Conservation (phyloP, 2,888 invertebrate genomes). For the Selenia dentaria region DNA sequence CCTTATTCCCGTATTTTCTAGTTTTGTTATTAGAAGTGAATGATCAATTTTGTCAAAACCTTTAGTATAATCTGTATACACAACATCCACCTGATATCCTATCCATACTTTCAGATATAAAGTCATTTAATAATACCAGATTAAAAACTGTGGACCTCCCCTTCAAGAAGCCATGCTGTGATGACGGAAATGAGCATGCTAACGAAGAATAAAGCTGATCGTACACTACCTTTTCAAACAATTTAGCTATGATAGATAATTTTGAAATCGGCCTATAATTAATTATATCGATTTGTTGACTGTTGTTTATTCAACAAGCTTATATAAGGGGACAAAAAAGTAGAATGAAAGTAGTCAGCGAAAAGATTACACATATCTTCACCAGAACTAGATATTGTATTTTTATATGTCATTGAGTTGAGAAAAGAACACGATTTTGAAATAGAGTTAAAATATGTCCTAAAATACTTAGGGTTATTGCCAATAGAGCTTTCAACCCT, state of each 20-base stretch:
- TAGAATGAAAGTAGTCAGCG: not conserved
- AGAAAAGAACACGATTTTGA: no score
- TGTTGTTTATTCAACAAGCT: not conserved
- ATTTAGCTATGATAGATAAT: not conserved
- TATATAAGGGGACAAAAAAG: not conserved
- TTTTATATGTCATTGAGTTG: not conserved
- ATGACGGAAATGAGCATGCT: not conserved
- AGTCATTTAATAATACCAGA: not conserved
- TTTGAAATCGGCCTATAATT: not conserved
- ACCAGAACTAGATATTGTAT: not conserved
- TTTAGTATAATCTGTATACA: slow-evolving; percentile 1
- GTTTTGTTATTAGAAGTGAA: not conserved
- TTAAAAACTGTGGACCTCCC: not conserved
- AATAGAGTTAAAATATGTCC: no score
- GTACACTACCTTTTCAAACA: not conserved
- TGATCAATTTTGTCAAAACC: not conserved
- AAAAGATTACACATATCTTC: not conserved
- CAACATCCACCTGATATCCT: not conserved
- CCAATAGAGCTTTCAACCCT: no score
- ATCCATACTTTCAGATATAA: not conserved
- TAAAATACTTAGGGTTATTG: no score
- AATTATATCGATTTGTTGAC: not conserved
- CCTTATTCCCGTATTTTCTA: not conserved
- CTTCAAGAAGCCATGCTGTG: not conserved
- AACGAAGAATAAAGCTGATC: not conserved